A percentile compares a stretch with the other conserved stretches of the same genome.
Evolutionary conservation across 2,797 vertebrate species (phyloP).

Genomic region (Enteromius fasciolatus): DNA sequence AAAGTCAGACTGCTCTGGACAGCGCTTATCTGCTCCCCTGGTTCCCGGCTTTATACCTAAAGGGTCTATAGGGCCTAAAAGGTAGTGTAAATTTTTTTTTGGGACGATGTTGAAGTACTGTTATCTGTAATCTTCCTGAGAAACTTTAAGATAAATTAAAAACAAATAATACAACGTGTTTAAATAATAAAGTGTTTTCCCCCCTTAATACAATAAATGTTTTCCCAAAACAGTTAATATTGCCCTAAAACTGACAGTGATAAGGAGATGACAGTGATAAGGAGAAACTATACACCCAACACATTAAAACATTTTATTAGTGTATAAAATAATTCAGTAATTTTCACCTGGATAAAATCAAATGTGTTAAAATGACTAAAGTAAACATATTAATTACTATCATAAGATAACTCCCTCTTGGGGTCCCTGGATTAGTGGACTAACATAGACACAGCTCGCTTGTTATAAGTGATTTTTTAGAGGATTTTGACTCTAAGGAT

Average conservation of each 20-base stretch:
- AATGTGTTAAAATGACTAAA: neutral
- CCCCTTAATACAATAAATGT: neutral
- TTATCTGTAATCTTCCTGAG: too few relatives aligned
- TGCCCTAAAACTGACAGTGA: neutral
- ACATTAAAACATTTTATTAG: too few relatives aligned
- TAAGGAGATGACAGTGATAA: neutral
- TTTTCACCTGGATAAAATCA: neutral
- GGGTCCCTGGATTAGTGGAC: neutral
- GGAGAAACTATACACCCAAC: neutral
- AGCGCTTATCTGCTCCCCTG: too few relatives aligned
- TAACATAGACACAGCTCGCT: neutral
- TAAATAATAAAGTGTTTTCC: too few relatives aligned
- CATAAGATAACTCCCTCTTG: neutral
- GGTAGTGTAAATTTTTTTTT: too few relatives aligned
- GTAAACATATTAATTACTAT: neutral
- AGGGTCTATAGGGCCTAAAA: too few relatives aligned
- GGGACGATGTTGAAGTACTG: too few relatives aligned
- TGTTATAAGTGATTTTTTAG: neutral
- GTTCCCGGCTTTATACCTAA: too few relatives aligned
- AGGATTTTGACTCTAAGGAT: slow-evolving; percentile 7
- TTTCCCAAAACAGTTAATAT: too few relatives aligned
- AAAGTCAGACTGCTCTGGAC: too few relatives aligned
- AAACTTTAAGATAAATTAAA: too few relatives aligned
- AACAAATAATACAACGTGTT: too few relatives aligned
- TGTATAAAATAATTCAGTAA: neutral